Conservation (phyloP, 2,888 invertebrate species). For the Caenorhabditis sp. region DNA sequence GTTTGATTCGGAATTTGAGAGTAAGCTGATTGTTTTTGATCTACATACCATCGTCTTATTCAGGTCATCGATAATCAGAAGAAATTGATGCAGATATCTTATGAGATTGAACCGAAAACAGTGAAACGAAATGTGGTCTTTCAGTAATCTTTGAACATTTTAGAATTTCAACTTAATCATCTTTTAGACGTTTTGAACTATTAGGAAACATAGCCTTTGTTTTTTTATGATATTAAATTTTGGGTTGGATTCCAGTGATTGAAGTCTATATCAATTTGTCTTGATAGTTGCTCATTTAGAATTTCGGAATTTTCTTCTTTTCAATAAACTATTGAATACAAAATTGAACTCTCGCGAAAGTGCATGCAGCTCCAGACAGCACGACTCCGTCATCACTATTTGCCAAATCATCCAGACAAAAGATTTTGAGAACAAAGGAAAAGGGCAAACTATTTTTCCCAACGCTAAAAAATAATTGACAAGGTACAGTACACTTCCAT, state of each 20-base stretch:
- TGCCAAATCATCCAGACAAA: constrained; percentile 26
- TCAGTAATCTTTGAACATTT: constrained; percentile 13
- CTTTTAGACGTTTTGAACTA: constrained; percentile 2
- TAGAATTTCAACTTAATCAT: constrained; percentile 23
- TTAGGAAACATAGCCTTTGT: background rate
- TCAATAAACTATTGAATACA: constrained; percentile 4
- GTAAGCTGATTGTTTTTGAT: constrained; percentile 19
- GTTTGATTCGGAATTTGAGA: constrained; percentile 60
- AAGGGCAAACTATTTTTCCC: constrained; percentile 4
- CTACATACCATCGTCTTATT: constrained; percentile 21
- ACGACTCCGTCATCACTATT: background rate
- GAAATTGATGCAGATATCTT: constrained; percentile 89
- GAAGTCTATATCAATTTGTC: constrained; percentile 12
- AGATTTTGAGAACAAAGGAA: constrained; percentile 6
- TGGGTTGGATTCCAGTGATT: constrained; percentile 24
- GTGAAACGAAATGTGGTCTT: constrained; percentile 20
- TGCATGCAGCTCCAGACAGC: constrained; percentile 3
- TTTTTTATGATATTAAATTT: constrained; percentile 9
- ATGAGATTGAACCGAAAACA: constrained; percentile 84
- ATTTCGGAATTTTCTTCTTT: background rate
- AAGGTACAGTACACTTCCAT: constrained; percentile 15
- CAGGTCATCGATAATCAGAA: constrained; percentile 91
- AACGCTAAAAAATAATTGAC: constrained; percentile 16
- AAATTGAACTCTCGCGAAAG: background rate
- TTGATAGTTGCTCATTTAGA: constrained; percentile 29